These are phyloP conservation scores for Frankliniella intonsa DNA, from an alignment of 2,888 invertebrate genomes.

Conservation along the genomic window DNA sequence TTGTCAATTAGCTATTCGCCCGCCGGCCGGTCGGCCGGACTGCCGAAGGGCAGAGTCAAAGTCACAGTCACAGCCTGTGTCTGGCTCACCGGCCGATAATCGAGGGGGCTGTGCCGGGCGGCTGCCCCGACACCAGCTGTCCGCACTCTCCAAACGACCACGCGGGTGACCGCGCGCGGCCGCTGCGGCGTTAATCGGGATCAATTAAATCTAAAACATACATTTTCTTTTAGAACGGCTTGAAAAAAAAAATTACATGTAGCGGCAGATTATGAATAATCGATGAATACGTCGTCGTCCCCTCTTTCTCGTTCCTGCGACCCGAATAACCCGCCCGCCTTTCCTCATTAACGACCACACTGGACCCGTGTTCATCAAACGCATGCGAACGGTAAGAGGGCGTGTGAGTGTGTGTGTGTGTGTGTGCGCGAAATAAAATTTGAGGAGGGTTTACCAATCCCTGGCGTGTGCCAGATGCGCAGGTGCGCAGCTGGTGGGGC, in stretches of 20 bases:
- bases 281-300: too few relatives aligned
- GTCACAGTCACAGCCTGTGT: too few relatives aligned
- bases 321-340: not conserved
- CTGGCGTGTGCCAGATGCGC: not conserved
- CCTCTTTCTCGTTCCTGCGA: too few relatives aligned
- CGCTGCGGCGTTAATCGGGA: too few relatives aligned
- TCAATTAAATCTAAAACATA: too few relatives aligned
- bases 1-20: not conserved
- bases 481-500: not conserved
- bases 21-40: not conserved
- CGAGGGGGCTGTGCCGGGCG: not conserved
- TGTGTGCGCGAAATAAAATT: constrained; percentile 12
- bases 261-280: too few relatives aligned
- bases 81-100: not conserved
- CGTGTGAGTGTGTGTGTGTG: constrained; percentile 9
- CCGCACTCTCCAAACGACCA: not conserved
- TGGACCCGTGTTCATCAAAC: not conserved
- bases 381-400: not conserved
- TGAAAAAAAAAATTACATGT: too few relatives aligned
- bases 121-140: not conserved
- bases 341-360: not conserved
- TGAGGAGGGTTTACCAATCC: not conserved
- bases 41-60: too few relatives aligned
- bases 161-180: too few relatives aligned
- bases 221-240: too few relatives aligned